Evolutionary conservation across 2,888 invertebrate species (phyloP), one percentile per base, ranked within the genome.

Genomic region (Acanthopleura granulata): DNA sequence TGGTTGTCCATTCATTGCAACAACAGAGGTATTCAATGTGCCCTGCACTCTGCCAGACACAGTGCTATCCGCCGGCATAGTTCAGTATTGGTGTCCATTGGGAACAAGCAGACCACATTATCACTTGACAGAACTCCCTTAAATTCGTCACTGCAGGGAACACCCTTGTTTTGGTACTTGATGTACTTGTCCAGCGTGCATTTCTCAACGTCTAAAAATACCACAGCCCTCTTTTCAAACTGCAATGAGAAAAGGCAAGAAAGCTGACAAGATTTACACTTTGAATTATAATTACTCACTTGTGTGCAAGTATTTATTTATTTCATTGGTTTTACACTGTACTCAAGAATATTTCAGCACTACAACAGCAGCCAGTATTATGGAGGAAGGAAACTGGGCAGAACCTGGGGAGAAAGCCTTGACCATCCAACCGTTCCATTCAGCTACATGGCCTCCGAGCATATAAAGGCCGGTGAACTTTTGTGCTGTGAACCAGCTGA

Each of bases 1-100:
- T 86, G 87, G 86, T 86, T 76, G 87, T 87, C 72, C 87, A 87
- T 76, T 86, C 87, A 70, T 83, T 86, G 87, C 87, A 57, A 86
- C 86, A 16, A 83, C 86, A 51, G 87, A 86, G 57, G 86, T 86
- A 72, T 72, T 49, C 22, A 72, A 25, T 50, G 49, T n/a, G 50
- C 51, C 49, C 76, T 51, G 49, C 73, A 73, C 49, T 77, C 73
- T 49, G 77, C 76, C 74, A 85, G 79, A 29, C 76, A 72, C 29
- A 80, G 69, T 40, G 83, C 85, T 6, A 86, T 78, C 74, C 83
- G 81, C 74, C 83, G 82, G 75, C 85, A 86, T 9, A 83, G 76
- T 15, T 81, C 79, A 29, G 77, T 72, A 18, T 82, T 78, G 22
- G 82, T 79, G n/a, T 80, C 80, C n/a, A 71, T 71, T 11, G 87